Percentiles rank a stretch among this genome's conserved stretches.
Conservation (phyloP, 2,888 invertebrate genomes). For the Archips crataeganus region DNA sequence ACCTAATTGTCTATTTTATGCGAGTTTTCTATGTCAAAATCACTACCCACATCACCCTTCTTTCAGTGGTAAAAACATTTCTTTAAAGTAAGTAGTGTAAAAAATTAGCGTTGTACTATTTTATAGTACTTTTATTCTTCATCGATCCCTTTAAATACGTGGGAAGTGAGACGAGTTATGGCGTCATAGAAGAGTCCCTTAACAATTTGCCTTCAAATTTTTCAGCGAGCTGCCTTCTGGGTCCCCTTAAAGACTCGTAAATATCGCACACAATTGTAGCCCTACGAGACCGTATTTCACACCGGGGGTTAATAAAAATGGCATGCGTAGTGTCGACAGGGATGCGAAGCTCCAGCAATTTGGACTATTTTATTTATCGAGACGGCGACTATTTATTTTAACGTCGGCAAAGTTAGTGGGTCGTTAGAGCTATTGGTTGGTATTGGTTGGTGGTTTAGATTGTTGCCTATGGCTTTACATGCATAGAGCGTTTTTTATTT, state of each 20-base stretch:
- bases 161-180: neutral
- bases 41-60: no score
- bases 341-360: constrained; percentile 12
- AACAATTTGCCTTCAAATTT: constrained; percentile 16
- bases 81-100: no score
- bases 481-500: no score
- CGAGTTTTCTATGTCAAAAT: no score
- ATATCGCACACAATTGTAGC: constrained; percentile 32
- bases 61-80: no score
- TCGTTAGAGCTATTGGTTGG: neutral
- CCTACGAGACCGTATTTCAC: constrained; percentile 35
- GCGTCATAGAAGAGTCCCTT: neutral
- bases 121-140: neutral
- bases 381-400: constrained; percentile 16
- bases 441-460: no score
- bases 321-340: constrained; percentile 24
- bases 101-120: neutral
- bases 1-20: no score
- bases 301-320: constrained; percentile 35
- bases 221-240: constrained; percentile 1
- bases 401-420: neutral
- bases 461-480: no score
- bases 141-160: neutral
- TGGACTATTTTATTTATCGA: constrained; percentile 9
- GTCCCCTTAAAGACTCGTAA: constrained; percentile 24